Evolutionary conservation across 2,888 invertebrate genomes (phyloP).

Genomic region (Plebejus argus): DNA sequence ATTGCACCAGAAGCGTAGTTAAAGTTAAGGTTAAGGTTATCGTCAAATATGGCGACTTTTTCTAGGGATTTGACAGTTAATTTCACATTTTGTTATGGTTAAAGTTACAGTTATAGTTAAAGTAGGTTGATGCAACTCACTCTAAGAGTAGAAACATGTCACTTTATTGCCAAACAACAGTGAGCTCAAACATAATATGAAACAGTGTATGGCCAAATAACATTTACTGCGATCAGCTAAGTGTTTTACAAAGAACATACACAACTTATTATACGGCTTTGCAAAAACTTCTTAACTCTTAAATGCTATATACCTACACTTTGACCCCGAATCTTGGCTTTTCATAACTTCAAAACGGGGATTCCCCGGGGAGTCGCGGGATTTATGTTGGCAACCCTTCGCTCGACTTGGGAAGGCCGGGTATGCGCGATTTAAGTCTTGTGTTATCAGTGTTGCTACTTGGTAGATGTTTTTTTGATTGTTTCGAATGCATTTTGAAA

Average conservation of each 20-base stretch:
- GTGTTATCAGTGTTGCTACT: slow-evolving; percentile 9
- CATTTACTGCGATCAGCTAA: too few species aligned
- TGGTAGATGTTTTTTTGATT: not conserved
- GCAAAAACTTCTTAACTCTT: not conserved
- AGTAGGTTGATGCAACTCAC: too few species aligned
- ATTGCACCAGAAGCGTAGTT: too few species aligned
- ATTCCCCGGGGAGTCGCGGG: not conserved
- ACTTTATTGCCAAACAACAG: too few species aligned
- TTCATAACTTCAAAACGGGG: slow-evolving; percentile 7
- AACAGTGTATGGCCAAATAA: too few species aligned
- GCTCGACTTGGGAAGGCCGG: not conserved
- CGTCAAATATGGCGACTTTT: too few species aligned
- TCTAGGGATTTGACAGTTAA: too few species aligned
- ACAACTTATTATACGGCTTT: not conserved
- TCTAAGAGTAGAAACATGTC: too few species aligned
- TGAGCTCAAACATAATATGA: too few species aligned
- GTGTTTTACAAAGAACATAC: not conserved
- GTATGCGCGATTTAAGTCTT: slow-evolving; percentile 1
- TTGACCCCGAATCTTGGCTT: not conserved
- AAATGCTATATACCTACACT: not conserved
- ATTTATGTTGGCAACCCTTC: slow-evolving; percentile 5
- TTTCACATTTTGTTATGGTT: too few species aligned
- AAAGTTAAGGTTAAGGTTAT: too few species aligned
- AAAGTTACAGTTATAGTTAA: too few species aligned
- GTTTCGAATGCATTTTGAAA: not conserved